phyloP scores from a whole-genome alignment of 2,113 vertebrate genomes.

The Glareola pratincola region DNA sequence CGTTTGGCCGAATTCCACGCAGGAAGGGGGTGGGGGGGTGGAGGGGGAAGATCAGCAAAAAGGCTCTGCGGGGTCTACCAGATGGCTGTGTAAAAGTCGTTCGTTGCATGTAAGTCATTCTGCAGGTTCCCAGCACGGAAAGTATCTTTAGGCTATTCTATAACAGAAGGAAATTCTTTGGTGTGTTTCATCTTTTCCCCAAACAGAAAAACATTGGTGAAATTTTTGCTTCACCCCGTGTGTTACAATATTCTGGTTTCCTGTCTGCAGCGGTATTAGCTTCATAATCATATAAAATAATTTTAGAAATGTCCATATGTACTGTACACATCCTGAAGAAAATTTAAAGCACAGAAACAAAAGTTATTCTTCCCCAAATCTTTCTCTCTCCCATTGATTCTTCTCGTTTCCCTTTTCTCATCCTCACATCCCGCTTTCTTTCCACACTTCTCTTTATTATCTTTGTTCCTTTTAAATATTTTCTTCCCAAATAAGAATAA shows the following conservation, averaged over 20 bases:
- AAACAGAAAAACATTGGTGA: neutral
- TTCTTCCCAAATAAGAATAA: neutral
- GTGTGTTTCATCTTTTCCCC: rapidly evolving
- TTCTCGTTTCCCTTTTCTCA: neutral
- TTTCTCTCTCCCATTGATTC: neutral
- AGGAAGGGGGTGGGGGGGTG: neutral
- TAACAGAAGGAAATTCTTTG: neutral
- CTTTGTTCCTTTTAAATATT: neutral
- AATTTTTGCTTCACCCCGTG: neutral
- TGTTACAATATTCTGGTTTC: neutral
- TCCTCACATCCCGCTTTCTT: neutral
- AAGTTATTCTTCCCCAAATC: neutral
- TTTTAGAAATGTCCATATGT: neutral
- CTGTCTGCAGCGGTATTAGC: neutral
- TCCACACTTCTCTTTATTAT: neutral
- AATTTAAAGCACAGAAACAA: neutral
- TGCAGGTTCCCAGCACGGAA: neutral
- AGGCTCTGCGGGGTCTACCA: neutral
- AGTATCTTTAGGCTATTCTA: neutral
- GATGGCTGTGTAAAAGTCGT: rapidly evolving
- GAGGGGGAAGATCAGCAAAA: neutral
- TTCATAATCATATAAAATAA: neutral
- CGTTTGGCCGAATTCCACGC: neutral
- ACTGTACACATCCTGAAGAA: neutral
- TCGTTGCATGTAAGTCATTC: neutral